Evolutionary conservation across 2,888 invertebrate species (phyloP), one percentile per base, ranked within the genome.

Genomic region (Nowickia ferox): DNA sequence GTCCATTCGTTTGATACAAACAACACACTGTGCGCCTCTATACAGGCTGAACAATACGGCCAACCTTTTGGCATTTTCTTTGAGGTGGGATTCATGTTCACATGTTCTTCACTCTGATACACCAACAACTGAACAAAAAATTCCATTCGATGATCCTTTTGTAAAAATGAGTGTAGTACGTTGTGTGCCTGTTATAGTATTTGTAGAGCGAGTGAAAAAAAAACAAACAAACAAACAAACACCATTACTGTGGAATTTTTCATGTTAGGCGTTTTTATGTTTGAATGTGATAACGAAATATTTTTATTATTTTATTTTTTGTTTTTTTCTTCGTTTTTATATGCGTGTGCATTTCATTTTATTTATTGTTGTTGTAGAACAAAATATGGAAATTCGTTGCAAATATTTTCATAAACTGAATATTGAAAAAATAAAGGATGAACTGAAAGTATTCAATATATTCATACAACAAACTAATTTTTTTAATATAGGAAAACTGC

Each of bases 221-320:
- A 22, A 22, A 22, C 22, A 22, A 30, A 30, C 30, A 22, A 30
- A 30, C 30, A 0, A 30, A 40, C 17, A 1, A 17, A 10, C 17
- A 9, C 11, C 46, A 72, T 74, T 68, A 59, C 44, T 44, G 63
- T 63, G 68, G 63, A 66, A 83, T 83, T 65, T 83, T 80, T 68
- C 76, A 83, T 80, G 63, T 76, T 83, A 83, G 83, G 79, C 71
- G 76, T 83, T 83, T 82, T 80, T 76, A 76, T 86, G 76, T 76
- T 83, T 44, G 76, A 86, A 80, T 68, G 59, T 72, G 83, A 86
- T 82, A 78, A 81, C 66, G 85, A 82, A 85, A 82, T 78, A 85
- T 78, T 85, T 85, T 72, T 78, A 78, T 84, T 81, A 77, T 77
- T 77, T 81, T 84, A 51, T 57, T 75, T 17, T 59, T 5, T 57